Evolutionary conservation across 2,888 invertebrate genomes (phyloP), one percentile per base, ranked within the genome.

Genomic region (Timema cristinae): DNA sequence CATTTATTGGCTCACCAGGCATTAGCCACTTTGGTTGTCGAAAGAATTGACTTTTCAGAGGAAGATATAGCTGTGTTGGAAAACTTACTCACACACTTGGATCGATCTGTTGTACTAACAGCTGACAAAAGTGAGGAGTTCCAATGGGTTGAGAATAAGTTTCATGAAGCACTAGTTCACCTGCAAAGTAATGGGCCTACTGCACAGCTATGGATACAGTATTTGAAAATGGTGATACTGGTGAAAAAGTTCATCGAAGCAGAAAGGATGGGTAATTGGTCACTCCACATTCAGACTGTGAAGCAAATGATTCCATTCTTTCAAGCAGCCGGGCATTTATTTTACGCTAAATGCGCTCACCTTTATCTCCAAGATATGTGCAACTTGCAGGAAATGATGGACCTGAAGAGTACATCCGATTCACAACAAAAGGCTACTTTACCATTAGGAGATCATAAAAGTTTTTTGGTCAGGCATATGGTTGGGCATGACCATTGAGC

Each of bases 261-360:
- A 48, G 72, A 74, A 51, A 51, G 72, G 13, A 66, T 68, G 54
- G 71, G 71, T 50, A 68, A 73, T 52, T 75, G 69, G 54, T 16
- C 71, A 32, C 70, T 73, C 32, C 72, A 75, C 69, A 59, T 75
- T 52, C 15, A 70, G 32, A 75, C 72, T 67, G 67, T 75, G 15
- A 15, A 68, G 59, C 50, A 52, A 50, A 73, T 75, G 67, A 15
- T 75, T 10, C 73, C 72, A 11, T 73, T 50, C 63, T 75, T 74
- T 66, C 71, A 75, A 49, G 73, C 73, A 49, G 67, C 66, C 61
- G 78, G 77, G 0, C 78, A 78, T 72, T 73, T 74, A 7, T 66
- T 52, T 10, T 75, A 77, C 70, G 73, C 74, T 9, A 76, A 73
- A 71, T 73, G 72, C 70, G 68, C 71, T 15, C 72, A 75, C 66